Evolutionary conservation across 2,797 vertebrate genomes (phyloP).

Genomic region (Hydrolagus colliei): DNA sequence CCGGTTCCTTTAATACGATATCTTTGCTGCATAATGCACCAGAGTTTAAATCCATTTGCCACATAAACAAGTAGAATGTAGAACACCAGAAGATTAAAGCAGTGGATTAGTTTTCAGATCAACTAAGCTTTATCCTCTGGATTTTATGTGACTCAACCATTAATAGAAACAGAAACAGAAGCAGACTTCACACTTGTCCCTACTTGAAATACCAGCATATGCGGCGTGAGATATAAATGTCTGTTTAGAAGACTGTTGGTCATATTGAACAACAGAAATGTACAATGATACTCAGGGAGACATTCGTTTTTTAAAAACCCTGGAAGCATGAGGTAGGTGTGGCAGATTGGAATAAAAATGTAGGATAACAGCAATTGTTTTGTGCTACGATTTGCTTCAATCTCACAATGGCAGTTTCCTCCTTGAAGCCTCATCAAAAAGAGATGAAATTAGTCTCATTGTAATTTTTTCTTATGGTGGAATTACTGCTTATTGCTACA

Average conservation of each 20-base stretch:
- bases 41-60: background rate
- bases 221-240: background rate
- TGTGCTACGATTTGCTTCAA: background rate
- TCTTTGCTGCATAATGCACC: background rate
- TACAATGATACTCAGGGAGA: background rate
- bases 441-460: background rate
- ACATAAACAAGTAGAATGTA: conserved; percentile 50
- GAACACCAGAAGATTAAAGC: conserved; percentile 58
- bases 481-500: no score
- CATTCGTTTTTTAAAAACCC: background rate
- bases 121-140: conserved; percentile 35
- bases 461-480: background rate
- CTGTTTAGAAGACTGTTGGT: background rate
- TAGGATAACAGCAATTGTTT: background rate
- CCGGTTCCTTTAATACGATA: background rate
- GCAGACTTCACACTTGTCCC: background rate
- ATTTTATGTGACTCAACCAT: background rate
- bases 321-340: background rate
- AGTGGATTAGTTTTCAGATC: conserved; percentile 52
- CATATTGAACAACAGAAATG: background rate
- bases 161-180: background rate
- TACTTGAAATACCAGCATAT: background rate
- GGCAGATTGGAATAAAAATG: background rate
- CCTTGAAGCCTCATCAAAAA: background rate
- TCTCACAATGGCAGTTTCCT: background rate